Evolutionary conservation across 2,797 vertebrate species (phyloP).

Genomic region (Vultur gryphus): DNA sequence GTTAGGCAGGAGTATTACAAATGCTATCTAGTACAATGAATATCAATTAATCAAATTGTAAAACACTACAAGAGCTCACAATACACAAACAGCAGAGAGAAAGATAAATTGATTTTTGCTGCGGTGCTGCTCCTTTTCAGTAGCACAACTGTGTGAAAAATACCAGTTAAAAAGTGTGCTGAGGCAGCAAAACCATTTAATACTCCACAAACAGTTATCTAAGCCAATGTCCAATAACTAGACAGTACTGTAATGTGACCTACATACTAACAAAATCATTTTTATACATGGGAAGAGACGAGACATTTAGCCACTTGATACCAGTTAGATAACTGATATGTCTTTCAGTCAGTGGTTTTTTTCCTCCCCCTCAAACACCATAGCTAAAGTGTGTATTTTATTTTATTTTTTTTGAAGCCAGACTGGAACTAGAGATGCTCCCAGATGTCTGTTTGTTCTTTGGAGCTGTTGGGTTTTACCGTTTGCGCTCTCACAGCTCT

Average conservation of each 20-base stretch:
- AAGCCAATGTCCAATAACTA: conserved; percentile 94
- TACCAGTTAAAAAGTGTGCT: conserved; percentile 95
- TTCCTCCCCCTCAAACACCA: not conserved
- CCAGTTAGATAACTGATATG: conserved; percentile 81
- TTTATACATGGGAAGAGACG: conserved; percentile 73
- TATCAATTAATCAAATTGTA: conserved; percentile 80
- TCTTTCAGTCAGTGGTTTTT: conserved; percentile 41
- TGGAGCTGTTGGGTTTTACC: not conserved
- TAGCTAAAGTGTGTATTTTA: not conserved
- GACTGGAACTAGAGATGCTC: not conserved
- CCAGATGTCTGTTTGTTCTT: not conserved
- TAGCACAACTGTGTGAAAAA: conserved; percentile 98
- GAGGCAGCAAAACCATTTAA: conserved; percentile 98
- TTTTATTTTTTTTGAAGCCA: not conserved
- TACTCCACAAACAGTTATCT: conserved; percentile 98
- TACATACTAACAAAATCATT: conserved; percentile 95
- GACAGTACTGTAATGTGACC: conserved; percentile 94
- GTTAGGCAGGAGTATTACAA: conserved; percentile 67
- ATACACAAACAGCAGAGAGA: conserved; percentile 75
- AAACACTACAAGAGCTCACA: conserved; percentile 76
- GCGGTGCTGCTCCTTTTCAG: conserved; percentile 89
- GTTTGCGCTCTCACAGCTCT: not conserved
- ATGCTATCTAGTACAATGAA: conserved; percentile 76
- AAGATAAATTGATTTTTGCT: conserved; percentile 90
- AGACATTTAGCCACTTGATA: conserved; percentile 80